Percentiles rank a stretch among this genome's conserved stretches.
phyloP scores from a whole-genome alignment of 2,888 invertebrate genomes.

The Hypercompe scribonia region DNA sequence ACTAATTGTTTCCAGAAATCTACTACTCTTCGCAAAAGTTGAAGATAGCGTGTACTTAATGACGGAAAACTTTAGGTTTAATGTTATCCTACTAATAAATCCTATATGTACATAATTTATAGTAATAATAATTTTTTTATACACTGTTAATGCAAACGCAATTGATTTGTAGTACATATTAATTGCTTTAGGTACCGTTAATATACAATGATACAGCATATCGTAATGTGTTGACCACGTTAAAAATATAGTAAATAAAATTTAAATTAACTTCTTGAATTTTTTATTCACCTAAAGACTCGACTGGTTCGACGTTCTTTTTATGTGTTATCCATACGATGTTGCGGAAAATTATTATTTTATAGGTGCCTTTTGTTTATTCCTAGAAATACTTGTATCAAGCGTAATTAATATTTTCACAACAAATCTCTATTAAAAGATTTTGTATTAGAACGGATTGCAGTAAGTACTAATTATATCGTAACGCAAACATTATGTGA shows the following conservation, averaged over 20 bases:
- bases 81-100: constrained; percentile 64
- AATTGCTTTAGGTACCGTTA: constrained; percentile 49
- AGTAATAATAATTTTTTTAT: constrained; percentile 47
- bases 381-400: background rate
- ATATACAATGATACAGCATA: constrained; percentile 33
- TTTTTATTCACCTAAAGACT: constrained; percentile 1
- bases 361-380: constrained; percentile 16
- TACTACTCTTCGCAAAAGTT: constrained; percentile 69
- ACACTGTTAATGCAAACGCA: constrained; percentile 50
- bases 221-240: constrained; percentile 19
- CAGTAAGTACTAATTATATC: constrained; percentile 14
- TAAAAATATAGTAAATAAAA: constrained; percentile 22
- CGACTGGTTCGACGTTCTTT: constrained; percentile 40
- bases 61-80: constrained; percentile 70
- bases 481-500: constrained; percentile 15
- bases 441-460: constrained; percentile 2
- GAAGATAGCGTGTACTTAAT: constrained; percentile 78
- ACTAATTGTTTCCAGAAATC: constrained; percentile 51
- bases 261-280: constrained; percentile 38
- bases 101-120: constrained; percentile 43
- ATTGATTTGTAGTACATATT: constrained; percentile 56
- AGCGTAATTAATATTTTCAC: constrained; percentile 1
- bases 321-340: constrained; percentile 28
- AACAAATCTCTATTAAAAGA: constrained; percentile 5
- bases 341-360: constrained; percentile 33